These are phyloP conservation scores for Manis javanica DNA, from an alignment of 2,797 vertebrate species.

Conservation along the genomic window DNA sequence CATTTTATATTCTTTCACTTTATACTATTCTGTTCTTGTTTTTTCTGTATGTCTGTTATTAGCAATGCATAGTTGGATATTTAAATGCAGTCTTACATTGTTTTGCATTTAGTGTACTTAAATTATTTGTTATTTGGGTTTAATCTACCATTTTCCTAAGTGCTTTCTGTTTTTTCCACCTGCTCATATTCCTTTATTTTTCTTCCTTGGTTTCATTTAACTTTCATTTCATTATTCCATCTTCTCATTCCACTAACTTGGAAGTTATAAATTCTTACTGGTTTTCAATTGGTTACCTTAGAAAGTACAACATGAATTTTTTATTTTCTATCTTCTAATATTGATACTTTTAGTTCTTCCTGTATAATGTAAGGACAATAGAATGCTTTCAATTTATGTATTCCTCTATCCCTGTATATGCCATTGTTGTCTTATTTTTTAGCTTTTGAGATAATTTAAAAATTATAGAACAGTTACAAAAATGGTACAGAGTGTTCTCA, in stretches of 20 bases:
- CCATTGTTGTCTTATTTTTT: background rate
- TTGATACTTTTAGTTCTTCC: background rate
- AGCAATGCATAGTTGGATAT: background rate
- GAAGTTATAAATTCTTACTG: background rate
- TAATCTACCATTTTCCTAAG: background rate
- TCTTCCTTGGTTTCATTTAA: background rate
- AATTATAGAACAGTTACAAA: background rate
- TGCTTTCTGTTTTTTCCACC: background rate
- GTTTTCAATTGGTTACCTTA: background rate
- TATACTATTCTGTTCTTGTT: background rate
- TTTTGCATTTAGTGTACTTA: background rate
- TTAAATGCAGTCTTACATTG: background rate
- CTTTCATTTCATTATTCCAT: background rate
- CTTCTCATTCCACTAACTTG: background rate
- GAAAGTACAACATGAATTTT: background rate
- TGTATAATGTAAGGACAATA: background rate
- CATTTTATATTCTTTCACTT: background rate
- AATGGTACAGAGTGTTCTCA: background rate
- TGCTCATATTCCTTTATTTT: background rate
- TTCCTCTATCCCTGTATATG: background rate
- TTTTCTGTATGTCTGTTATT: background rate
- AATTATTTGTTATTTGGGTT: background rate
- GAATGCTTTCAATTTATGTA: background rate
- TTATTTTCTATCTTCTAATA: background rate
- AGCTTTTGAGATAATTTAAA: background rate